Evolutionary conservation across 2,888 invertebrate genomes (phyloP).

Genomic region (Ectemnius continuus): DNA sequence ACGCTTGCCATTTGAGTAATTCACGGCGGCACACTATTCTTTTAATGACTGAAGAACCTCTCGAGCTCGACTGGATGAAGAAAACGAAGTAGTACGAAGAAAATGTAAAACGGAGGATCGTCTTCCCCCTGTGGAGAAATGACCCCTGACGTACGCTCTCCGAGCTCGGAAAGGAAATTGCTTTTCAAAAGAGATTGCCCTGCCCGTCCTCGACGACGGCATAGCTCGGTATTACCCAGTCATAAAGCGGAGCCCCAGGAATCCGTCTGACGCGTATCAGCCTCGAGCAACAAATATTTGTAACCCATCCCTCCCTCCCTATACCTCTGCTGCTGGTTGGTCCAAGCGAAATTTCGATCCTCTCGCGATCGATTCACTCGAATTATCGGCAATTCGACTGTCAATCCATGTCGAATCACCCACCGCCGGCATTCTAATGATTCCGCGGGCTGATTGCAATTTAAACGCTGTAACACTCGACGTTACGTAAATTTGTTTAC

Average conservation of each 20-base stretch:
- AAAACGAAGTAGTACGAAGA: too few relatives aligned
- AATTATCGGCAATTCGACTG: constrained; percentile 7
- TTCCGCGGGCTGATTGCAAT: background rate
- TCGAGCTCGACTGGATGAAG: too few relatives aligned
- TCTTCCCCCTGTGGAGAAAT: background rate
- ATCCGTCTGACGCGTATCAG: background rate
- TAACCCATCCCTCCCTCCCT: background rate
- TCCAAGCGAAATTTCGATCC: background rate
- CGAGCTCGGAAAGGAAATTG: constrained; percentile 3
- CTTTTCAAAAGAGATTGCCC: constrained; percentile 7
- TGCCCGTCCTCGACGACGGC: background rate
- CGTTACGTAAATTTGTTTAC: background rate
- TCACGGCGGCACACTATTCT: too few relatives aligned
- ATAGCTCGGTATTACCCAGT: background rate
- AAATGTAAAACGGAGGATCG: too few relatives aligned
- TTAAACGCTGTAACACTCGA: too few relatives aligned
- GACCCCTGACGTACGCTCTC: too few relatives aligned
- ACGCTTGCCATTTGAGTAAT: too few relatives aligned
- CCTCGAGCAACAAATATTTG: constrained; percentile 7
- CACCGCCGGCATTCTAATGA: background rate
- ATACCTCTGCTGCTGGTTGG: too few relatives aligned
- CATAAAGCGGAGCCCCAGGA: constrained; percentile 1
- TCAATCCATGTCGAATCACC: background rate
- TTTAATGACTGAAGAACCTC: too few relatives aligned
- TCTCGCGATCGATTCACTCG: background rate